These are phyloP conservation scores for Morone saxatilis DNA, from an alignment of 2,113 vertebrate genomes.

Conservation along the genomic window DNA sequence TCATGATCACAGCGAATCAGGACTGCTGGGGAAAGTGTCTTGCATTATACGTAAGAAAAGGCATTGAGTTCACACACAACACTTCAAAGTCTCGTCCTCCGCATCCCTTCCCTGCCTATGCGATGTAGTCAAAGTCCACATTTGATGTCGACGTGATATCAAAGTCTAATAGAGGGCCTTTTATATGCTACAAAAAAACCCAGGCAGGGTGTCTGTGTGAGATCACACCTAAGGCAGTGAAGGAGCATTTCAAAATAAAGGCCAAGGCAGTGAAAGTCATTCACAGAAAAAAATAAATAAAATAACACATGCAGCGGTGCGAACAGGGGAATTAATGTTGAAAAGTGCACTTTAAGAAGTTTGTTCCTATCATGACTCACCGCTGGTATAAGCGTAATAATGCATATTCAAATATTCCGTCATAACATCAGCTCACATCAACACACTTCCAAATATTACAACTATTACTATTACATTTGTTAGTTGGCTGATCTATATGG, in stretches of 20 bases:
- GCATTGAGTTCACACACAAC: neutral
- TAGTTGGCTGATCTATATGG: conserved; percentile 51
- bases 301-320: conserved; percentile 26
- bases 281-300: neutral
- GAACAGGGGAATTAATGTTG: neutral
- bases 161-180: conserved; percentile 1
- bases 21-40: neutral
- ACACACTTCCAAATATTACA: neutral
- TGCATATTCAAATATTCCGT: conserved; percentile 9
- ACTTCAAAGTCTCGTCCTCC: neutral
- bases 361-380: conserved; percentile 4
- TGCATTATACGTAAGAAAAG: neutral
- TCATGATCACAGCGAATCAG: neutral
- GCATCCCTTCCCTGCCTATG: neutral
- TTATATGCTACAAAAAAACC: neutral
- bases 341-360: conserved; percentile 23
- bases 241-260: conserved; percentile 35
- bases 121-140: conserved; percentile 4
- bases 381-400: neutral
- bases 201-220: conserved; percentile 22
- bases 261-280: conserved; percentile 14
- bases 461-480: conserved; percentile 10
- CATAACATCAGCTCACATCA: conserved; percentile 14
- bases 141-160: neutral
- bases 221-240: conserved; percentile 9